phyloP scores from a whole-genome alignment of 2,797 vertebrate genomes.

The Sebastes glaucus region DNA sequence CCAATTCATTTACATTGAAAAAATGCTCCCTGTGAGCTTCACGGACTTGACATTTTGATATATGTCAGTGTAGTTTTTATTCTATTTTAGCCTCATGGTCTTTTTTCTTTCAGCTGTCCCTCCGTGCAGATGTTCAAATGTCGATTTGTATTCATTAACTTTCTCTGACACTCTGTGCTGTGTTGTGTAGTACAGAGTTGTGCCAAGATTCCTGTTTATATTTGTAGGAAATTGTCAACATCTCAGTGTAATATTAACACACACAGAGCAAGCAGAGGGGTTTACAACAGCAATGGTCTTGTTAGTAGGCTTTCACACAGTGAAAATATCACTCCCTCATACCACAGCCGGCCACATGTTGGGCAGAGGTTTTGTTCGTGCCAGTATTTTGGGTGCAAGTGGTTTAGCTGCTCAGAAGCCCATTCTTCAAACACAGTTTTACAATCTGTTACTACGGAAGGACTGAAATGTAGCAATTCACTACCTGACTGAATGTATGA shows the following conservation, averaged over 20 bases:
- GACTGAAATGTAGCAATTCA: neutral
- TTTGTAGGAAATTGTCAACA: slow-evolving; percentile 1
- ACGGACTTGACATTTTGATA: neutral
- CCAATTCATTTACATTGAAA: neutral
- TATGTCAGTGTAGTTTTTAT: neutral
- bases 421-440: neutral
- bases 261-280: neutral
- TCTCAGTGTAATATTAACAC: slow-evolving; percentile 20
- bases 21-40: neutral
- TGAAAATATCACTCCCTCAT: neutral
- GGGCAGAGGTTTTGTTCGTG: neutral
- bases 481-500: slow-evolving; percentile 16
- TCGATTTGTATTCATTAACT: slow-evolving; percentile 1
- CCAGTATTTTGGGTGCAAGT: slow-evolving; percentile 16
- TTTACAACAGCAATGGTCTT: slow-evolving; percentile 12
- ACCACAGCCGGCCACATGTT: slow-evolving; percentile 23
- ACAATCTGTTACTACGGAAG: neutral
- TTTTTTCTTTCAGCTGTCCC: neutral
- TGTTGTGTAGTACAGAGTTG: neutral
- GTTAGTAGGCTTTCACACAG: neutral
- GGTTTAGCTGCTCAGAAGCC: neutral
- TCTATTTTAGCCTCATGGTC: neutral
- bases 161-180: neutral
- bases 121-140: neutral
- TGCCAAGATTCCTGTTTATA: slow-evolving; percentile 11